A percentile compares a stretch with the other conserved stretches of the same genome.
Evolutionary conservation across 2,113 vertebrate species (phyloP).

Genomic region (Forbesichthys papilliferus): DNA sequence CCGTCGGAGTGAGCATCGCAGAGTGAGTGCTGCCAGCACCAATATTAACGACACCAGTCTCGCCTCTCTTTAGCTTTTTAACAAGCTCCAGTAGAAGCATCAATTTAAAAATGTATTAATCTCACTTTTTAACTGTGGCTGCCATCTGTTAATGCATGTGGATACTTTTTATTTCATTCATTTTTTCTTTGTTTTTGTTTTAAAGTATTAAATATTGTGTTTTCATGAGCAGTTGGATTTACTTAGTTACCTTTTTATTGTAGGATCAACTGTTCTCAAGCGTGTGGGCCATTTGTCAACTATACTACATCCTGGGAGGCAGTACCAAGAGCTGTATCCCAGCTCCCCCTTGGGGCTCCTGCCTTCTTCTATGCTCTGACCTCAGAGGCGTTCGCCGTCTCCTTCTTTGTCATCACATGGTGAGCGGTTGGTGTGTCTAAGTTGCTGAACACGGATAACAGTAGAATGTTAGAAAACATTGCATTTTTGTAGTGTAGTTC

Average conservation of each 20-base stretch:
- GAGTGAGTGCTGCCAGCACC: constrained; percentile 74
- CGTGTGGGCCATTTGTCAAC: constrained; percentile 89
- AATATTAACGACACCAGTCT: too few relatives aligned
- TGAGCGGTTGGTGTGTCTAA: constrained; percentile 59
- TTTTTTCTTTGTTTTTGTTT: neutral
- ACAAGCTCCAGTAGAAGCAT: neutral
- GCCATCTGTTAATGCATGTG: neutral
- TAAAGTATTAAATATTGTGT: neutral
- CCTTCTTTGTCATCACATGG: constrained; percentile 91
- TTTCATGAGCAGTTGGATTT: neutral
- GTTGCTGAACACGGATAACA: too few relatives aligned
- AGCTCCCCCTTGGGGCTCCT: constrained; percentile 69
- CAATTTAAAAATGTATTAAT: neutral
- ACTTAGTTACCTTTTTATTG: neutral
- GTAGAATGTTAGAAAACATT: too few relatives aligned
- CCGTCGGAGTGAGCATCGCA: constrained; percentile 84
- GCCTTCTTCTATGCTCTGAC: constrained; percentile 74
- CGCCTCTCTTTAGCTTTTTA: neutral
- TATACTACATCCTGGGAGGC: constrained; percentile 86
- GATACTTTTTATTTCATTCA: neutral
- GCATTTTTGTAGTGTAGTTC: too few relatives aligned
- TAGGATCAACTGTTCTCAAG: constrained; percentile 87
- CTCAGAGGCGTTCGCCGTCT: constrained; percentile 90
- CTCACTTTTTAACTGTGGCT: neutral
- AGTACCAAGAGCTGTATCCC: constrained; percentile 69